Evolutionary conservation across 2,888 invertebrate species (phyloP), one percentile per base, ranked within the genome.

Genomic region (Arrhopalites spinosus): DNA sequence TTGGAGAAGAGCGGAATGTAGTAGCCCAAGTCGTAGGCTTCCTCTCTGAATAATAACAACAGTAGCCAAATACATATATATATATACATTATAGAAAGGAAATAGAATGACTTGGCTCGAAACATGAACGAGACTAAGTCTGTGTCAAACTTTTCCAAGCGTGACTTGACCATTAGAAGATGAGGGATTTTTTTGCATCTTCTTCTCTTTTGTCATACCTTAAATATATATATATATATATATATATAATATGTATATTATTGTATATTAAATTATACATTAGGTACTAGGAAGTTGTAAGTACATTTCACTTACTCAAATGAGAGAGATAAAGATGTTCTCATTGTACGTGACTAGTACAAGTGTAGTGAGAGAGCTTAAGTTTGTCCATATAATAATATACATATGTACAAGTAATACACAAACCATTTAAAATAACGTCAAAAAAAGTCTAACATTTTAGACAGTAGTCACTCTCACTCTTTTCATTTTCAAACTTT

Each of bases 111-210:
- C 20, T 23, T 23, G 20, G 23, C 20, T 25, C 5, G 59, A 59
- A 59, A 59, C 8, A 59, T 23, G 25, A 59, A 23, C 25, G 15
- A 15, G 27, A 59, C 15, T 59, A 25, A 59, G 53, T 53, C 59
- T 59, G 59, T 59, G 59, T 59, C 59, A 59, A 59, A 59, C 59
- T 59, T 59, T 59, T 59, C 59, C 59, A 72, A 72, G 71, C 71
- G 71, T 72, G 71, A 72, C 71, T 72, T 45, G 71, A 61, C 71
- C 71, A 72, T 72, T 72, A 72, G 25, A 25, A 59, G 59, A 59
- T 59, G 59, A 59, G 27, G 59, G 25, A 59, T 59, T 59, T 53
- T 53, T 53, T 8, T 59, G 8, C 25, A 13, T 59, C 25, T 59
- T 27, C 25, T 15, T 59, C 59, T 13, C 25, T 15, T 59, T 59